phyloP scores from a whole-genome alignment of 2,113 vertebrate species.

The Garra rufa region DNA sequence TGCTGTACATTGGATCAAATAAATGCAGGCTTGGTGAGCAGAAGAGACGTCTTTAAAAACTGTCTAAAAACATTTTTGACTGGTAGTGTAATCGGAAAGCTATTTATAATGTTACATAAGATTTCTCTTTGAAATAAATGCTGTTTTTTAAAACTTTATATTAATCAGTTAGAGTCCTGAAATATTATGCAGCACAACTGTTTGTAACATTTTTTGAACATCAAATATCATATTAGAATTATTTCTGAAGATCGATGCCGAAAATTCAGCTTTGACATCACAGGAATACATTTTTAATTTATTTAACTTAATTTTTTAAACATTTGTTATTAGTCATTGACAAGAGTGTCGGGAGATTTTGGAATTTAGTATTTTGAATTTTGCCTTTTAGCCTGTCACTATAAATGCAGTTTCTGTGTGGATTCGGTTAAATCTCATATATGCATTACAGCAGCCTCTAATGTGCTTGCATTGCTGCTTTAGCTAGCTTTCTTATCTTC shows the following conservation, averaged over 20 bases:
- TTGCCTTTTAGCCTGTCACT: too few species aligned
- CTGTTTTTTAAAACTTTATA: background rate
- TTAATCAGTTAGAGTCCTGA: too few species aligned
- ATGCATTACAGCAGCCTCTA: background rate
- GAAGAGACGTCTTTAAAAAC: too few species aligned
- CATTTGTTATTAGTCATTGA: background rate
- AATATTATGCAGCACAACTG: background rate
- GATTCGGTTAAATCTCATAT: background rate
- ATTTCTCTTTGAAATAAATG: background rate
- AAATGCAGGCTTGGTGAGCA: too few species aligned
- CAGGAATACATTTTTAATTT: background rate
- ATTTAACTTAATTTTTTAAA: too few species aligned
- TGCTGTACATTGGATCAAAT: too few species aligned
- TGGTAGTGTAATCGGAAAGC: too few species aligned
- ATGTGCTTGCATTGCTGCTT: conserved; percentile 4
- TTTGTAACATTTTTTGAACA: background rate
- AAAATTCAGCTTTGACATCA: background rate
- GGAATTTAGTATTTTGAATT: background rate
- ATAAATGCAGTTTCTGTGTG: background rate
- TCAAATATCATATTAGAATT: background rate
- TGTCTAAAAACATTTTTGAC: too few species aligned
- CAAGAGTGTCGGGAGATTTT: background rate
- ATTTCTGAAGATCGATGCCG: background rate
- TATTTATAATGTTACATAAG: background rate
- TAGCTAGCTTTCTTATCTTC: conserved; percentile 3